Evolutionary conservation across 2,113 vertebrate species (phyloP).

Genomic region (Corydoras maculifer): DNA sequence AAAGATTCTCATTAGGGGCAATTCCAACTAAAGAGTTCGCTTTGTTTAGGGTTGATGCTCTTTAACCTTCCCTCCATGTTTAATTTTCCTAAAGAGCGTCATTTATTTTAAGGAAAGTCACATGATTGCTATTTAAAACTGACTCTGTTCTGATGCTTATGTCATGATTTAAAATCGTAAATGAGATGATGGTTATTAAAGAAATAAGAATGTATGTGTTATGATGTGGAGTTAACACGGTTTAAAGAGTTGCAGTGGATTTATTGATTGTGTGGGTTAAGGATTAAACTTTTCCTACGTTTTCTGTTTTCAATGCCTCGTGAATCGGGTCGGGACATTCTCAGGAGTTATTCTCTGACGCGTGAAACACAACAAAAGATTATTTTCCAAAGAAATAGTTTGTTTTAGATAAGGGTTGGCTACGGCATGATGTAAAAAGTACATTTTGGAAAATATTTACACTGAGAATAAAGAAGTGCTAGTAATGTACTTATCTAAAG

Average conservation of each 20-base stretch:
- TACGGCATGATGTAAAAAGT: too few relatives aligned
- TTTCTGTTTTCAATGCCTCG: too few relatives aligned
- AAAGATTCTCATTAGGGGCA: constrained; percentile 29
- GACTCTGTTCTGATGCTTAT: background rate
- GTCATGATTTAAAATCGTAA: background rate
- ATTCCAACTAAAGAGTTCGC: background rate
- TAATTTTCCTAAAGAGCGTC: background rate
- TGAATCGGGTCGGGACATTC: too few relatives aligned
- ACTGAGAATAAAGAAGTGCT: background rate
- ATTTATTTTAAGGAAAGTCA: constrained; percentile 16
- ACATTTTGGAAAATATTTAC: background rate
- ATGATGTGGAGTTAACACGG: background rate
- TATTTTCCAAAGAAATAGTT: too few relatives aligned
- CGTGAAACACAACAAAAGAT: too few relatives aligned
- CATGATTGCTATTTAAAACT: constrained; percentile 12
- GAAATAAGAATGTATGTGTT: constrained; percentile 6
- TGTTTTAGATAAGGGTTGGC: too few relatives aligned
- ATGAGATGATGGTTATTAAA: constrained; percentile 3
- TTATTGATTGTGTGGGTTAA: constrained; percentile 23
- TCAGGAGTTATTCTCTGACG: too few relatives aligned
- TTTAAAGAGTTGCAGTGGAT: constrained; percentile 11
- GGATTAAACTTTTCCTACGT: too few relatives aligned
- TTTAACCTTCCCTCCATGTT: background rate
- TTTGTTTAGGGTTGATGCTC: constrained; percentile 3
- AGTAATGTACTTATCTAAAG: background rate